Evolutionary conservation across 2,888 invertebrate genomes (phyloP), one percentile per base, ranked within the genome.

Genomic region (Lottia scabra): DNA sequence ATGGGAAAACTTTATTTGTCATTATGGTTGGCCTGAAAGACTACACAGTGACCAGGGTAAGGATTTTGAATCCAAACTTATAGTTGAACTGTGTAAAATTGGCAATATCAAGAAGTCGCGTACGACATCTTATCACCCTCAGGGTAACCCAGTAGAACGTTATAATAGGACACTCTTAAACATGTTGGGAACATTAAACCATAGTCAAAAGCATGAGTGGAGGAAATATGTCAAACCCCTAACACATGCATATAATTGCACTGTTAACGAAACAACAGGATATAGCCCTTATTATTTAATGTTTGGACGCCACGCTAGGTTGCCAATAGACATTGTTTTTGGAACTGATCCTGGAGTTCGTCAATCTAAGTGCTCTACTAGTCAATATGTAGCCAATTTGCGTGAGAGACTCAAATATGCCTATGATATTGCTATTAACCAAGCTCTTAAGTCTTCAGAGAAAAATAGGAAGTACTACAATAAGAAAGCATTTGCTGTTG

Each of bases 111-210:
- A 68, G n/a, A 78, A 77, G 63, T 69, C 68, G 0, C 46, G 74
- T 13, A 77, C 78, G 0, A 72, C 75, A 48, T 68, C 73, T 26
- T 78, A 77, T 44, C 79, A 79, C 68, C 78, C 77, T 0, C 67
- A 67, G 48, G 77, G 78, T 10, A 80, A 77, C 70, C 78, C 75
- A 3, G 63, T 67, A 26, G 75, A 79, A 48, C 48, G 75, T 19
- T 77, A 67, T 63, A 75, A 79, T 56, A 45, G 74, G 6, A 77
- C 70, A 2, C 56, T 77, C 1, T n/a, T 70, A 19, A 63, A 65
- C 38, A 75, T 77, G 72, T 65, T 75, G 8, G 72, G 70, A 0
- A 78, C 75, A 12, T 64, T 77, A 5, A 56, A 73, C 13, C 63
- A 68, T 10, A 67, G 68, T 13, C 12, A 75, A 48, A 78, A 78